Base-by-base conservation (phyloP, 2,888 invertebrate genomes). In the Lepas anatifera region DNA sequence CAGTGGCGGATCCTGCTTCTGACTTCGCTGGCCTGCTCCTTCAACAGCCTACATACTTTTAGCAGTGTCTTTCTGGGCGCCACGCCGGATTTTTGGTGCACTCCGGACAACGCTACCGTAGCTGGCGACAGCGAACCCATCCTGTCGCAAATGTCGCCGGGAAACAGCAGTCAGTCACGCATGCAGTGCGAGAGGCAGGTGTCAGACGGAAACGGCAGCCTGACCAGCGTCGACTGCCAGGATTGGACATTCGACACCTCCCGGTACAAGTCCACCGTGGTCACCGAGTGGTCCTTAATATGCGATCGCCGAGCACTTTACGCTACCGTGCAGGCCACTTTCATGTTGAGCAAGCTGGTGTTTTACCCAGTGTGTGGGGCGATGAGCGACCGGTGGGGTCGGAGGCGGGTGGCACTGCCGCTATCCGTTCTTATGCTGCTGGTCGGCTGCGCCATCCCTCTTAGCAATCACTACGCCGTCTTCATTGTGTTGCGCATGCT, bases 401-500 rank as follows among this genome's bases (percentile, higher is more conserved):
- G 73, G 16, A 67, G 73, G 16, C 68, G 39, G 4, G 72, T 73
- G 27, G 70, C 71, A 18, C 41, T 75, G 22, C 18, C 71, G n/a
- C 72, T 73, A 29, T 50, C 72, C 10, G 70, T 71, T 50, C 50
- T 71, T 11, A 71, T 72, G 37, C 71, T 71, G 7, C 58, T 75
- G 39, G 71, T 73, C 18, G 73, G 73, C 13, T 69, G 72, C 25
- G 67, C 43, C 13, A 72, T 71, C n/a, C 64, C 72, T 27, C 75
- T 75, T 68, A 71, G 72, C 50, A 52, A 52, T 41, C 71, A 72
- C 58, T 75, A 73, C 70, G 35, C 70, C 37, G 63, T 72, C 41
- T 75, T 75, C 70, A 69, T 75, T 6, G 46, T 71, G 18, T 70
- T 75, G 27, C 70, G 75, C 18, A 73, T 74, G 69, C 27, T 71